Percentiles rank a stretch among this genome's conserved stretches.
phyloP scores from a whole-genome alignment of 2,888 invertebrate species.

The Leptopilina drosophilae region DNA sequence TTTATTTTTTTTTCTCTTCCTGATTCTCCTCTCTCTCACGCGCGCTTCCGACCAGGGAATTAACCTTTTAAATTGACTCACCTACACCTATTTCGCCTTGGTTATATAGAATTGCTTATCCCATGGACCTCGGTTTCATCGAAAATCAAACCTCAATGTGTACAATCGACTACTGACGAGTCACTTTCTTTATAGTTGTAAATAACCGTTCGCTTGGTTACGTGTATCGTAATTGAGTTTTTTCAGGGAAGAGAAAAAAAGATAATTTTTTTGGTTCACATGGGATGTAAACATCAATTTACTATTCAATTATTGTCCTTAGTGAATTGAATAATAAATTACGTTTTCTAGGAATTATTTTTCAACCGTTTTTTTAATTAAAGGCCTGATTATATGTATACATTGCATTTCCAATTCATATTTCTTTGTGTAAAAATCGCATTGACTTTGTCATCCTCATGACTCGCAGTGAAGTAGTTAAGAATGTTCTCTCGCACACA shows the following conservation, averaged over 20 bases:
- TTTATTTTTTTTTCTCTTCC: slow-evolving; percentile 39
- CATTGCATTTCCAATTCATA: too few relatives aligned
- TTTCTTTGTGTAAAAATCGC: too few relatives aligned
- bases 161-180: slow-evolving; percentile 36
- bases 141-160: slow-evolving; percentile 31
- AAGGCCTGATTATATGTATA: too few relatives aligned
- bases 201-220: slow-evolving; percentile 12
- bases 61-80: slow-evolving; percentile 76
- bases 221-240: slow-evolving; percentile 29
- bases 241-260: background rate
- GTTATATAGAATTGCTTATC: slow-evolving; percentile 44
- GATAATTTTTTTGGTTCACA: background rate
- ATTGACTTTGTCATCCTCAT: too few relatives aligned
- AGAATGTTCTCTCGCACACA: too few relatives aligned
- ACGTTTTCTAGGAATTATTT: too few relatives aligned
- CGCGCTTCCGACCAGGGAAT: slow-evolving; percentile 65
- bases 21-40: slow-evolving; percentile 42
- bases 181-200: slow-evolving; percentile 26
- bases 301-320: background rate
- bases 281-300: background rate
- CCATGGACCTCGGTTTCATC: slow-evolving; percentile 26
- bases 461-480: too few relatives aligned
- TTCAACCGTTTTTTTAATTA: too few relatives aligned
- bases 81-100: slow-evolving; percentile 59
- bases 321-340: background rate